Evolutionary conservation across 2,888 invertebrate species (phyloP).

Genomic region (Stenichneumon culpator): DNA sequence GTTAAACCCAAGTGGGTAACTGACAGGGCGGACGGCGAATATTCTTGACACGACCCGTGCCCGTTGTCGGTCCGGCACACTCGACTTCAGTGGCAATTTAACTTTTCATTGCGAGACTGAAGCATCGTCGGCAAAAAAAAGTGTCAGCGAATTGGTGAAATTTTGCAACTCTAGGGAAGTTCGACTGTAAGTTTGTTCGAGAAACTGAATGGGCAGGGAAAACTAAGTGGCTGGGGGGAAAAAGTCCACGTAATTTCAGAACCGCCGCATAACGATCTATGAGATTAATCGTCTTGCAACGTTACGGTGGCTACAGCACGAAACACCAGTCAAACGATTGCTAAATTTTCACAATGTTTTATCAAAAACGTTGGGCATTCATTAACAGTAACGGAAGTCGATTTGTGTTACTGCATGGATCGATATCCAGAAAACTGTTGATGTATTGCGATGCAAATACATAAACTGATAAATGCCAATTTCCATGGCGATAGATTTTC

Average conservation of each 20-base stretch:
- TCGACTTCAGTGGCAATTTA: not conserved
- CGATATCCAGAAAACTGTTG: no score
- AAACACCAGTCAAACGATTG: no score
- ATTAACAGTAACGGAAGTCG: no score
- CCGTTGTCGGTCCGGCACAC: not conserved
- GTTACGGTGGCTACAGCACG: no score
- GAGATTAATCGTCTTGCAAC: conserved; percentile 45
- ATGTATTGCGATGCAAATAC: no score
- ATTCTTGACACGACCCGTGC: not conserved
- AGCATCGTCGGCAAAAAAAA: not conserved
- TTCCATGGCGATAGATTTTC: no score
- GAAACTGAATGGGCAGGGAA: not conserved
- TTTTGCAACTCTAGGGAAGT: not conserved
- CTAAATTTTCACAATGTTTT: no score
- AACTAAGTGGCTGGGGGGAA: not conserved
- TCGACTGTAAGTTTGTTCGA: not conserved
- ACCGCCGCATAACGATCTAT: conserved; percentile 43
- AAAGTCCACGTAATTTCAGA: not conserved
- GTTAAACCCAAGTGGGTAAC: not conserved
- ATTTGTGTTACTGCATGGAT: no score
- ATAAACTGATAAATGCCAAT: no score
- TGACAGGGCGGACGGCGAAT: not conserved
- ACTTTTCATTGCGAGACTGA: not conserved
- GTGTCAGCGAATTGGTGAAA: not conserved
- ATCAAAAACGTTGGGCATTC: no score